Conservation (phyloP, 2,888 invertebrate genomes). For the Euproctis similis region DNA sequence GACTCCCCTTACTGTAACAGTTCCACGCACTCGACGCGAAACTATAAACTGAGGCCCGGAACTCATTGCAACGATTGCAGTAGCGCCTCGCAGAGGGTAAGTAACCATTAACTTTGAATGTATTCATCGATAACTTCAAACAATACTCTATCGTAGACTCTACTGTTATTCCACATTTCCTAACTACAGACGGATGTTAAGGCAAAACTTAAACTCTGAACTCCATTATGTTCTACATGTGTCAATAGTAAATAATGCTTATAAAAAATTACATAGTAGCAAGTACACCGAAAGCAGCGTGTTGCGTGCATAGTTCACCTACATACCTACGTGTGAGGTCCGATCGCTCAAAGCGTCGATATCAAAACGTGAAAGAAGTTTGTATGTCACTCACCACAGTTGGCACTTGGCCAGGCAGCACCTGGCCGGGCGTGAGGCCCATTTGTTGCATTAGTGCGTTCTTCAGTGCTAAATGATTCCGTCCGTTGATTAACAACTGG, state of each 20-base stretch:
- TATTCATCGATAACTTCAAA: conserved; percentile 35
- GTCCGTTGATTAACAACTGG: conserved; percentile 99
- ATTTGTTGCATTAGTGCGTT: conserved; percentile 98
- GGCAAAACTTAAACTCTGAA: conserved; percentile 61
- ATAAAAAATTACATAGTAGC: conserved; percentile 48
- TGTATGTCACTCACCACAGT: conserved; percentile 85
- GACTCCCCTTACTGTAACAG: conserved; percentile 21
- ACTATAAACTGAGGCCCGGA: conserved; percentile 46
- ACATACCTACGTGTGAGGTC: conserved; percentile 43
- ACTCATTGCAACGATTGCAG: conserved; percentile 29
- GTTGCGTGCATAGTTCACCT: conserved; percentile 60
- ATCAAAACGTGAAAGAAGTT: conserved; percentile 10
- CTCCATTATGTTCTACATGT: conserved; percentile 45
- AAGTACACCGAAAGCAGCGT: conserved; percentile 68
- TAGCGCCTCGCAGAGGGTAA: conserved; percentile 37
- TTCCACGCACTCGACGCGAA: conserved; percentile 34
- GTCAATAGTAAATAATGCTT: conserved; percentile 39
- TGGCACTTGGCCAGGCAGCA: conserved; percentile 95
- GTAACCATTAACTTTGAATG: conserved; percentile 44
- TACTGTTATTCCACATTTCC: conserved; percentile 13
- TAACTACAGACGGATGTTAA: conserved; percentile 12
- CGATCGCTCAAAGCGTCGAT: conserved; percentile 63
- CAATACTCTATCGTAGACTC: no score
- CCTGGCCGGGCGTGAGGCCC: conserved; percentile 94
- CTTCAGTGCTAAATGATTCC: conserved; percentile 99